Percentiles rank a stretch among this genome's conserved stretches.
These are phyloP conservation scores for Hirudo medicinalis DNA, from an alignment of 1,140 invertebrate species.

Conservation along the genomic window DNA sequence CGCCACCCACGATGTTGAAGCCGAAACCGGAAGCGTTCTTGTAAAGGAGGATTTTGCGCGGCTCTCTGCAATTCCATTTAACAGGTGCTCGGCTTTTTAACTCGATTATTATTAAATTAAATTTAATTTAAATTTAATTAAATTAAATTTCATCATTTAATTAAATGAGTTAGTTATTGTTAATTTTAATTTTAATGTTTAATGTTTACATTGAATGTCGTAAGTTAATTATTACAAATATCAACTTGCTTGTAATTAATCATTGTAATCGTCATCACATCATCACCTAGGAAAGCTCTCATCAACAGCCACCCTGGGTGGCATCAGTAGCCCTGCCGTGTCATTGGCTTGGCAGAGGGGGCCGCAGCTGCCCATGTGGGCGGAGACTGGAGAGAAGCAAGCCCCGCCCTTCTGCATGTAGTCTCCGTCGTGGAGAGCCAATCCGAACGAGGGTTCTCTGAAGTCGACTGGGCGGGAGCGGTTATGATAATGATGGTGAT, in stretches of 20 bases:
- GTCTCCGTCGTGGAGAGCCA: constrained; percentile 12
- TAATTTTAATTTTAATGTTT: too few species aligned
- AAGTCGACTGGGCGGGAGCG: not conserved
- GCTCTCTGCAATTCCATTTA: constrained; percentile 49
- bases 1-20: constrained; percentile 97
- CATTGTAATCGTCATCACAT: too few species aligned
- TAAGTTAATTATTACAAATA: not conserved
- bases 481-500: too few species aligned
- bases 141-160: too few species aligned
- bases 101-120: too few species aligned
- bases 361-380: not conserved
- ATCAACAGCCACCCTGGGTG: constrained; percentile 5
- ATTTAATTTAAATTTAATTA: too few species aligned
- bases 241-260: too few species aligned
- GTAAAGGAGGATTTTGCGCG: constrained; percentile 47
- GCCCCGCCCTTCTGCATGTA: not conserved
- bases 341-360: constrained; percentile 4
- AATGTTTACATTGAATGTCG: not conserved
- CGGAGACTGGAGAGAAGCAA: too few species aligned
- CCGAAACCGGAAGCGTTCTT: constrained; percentile 54
- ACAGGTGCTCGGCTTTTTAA: too few species aligned
- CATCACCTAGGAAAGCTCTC: constrained; percentile 11
- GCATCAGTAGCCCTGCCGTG: not conserved
- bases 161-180: too few species aligned
- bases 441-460: constrained; percentile 12